Base-by-base conservation (phyloP, 2,797 vertebrate genomes). In the Balearica regulorum region DNA sequence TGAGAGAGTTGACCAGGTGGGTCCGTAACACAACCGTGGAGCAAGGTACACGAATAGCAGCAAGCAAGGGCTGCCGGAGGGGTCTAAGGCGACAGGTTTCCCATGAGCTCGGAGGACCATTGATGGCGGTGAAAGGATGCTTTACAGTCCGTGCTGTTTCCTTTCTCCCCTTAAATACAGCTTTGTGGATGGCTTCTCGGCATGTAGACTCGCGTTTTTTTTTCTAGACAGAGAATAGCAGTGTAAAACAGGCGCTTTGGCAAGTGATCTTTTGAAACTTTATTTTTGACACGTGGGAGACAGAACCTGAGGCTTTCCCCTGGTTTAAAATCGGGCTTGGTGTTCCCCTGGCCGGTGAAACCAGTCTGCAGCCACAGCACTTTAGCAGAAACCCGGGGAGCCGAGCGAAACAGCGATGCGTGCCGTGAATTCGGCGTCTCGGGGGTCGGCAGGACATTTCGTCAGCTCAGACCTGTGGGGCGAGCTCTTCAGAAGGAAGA, bases 401-500 rank as follows among this genome's bases (percentile, higher is more conserved):
- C 72, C 2, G n/a, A 73, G 44, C 0, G 0, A n/a, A 73, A 49
- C n/a, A 53, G 48, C 2, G 5, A 39, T 1, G 26, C 2, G 4
- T 18, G 24, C 72, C 0, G 0, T 11, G 60, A 43, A 43, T 80
- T 48, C 55, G 22, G 82, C 1, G 6, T 48, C 73, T 33, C 0
- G 0, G 25, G 9, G 25, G 49, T 51, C 3, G 0, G 35, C 41
- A 49, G 65, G 33, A 33, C 21, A 5, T 16, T 26, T n/a, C 51
- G 61, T 24, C 71, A 65, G 65, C 55, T 80, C 65, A 54, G 48
- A 26, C 8, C 15, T 33, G 10, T 25, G 41, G 41, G 25, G 28
- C 2, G 9, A 76, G 25, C 29, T 62, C 22, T 83, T 62, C 39
- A 20, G n/a, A 54, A 84, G 39, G 39, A 31, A 69, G 60, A 43